These are phyloP conservation scores for Seira ritae DNA, from an alignment of 2,888 invertebrate species.

Conservation along the genomic window DNA sequence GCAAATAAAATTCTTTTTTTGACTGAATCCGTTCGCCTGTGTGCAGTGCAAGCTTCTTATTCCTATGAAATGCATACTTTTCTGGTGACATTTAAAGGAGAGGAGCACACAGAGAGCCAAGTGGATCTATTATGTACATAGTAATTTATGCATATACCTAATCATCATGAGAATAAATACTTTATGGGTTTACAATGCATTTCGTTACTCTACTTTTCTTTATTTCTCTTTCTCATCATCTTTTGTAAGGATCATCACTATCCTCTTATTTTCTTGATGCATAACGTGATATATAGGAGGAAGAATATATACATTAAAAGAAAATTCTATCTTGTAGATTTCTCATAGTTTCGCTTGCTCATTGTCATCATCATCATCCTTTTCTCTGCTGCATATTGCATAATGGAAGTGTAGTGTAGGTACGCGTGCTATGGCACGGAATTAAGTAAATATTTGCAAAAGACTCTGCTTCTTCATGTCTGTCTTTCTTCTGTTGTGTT, in stretches of 20 bases:
- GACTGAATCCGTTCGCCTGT: constrained; percentile 50
- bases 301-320: constrained; percentile 14
- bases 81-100: constrained; percentile 52
- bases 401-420: constrained; percentile 43
- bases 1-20: constrained; percentile 44
- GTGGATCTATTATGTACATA: constrained; percentile 57
- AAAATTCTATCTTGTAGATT: no score
- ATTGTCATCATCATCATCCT: constrained; percentile 44
- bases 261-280: not conserved
- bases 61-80: constrained; percentile 51
- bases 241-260: constrained; percentile 18
- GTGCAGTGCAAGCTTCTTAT: no score
- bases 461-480: constrained; percentile 37
- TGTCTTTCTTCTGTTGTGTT: constrained; percentile 39
- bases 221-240: constrained; percentile 23
- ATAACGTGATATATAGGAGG: not conserved
- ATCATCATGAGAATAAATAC: constrained; percentile 54
- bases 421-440: constrained; percentile 60
- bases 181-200: constrained; percentile 51
- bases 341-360: constrained; percentile 27
- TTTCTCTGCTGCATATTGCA: constrained; percentile 46
- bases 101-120: constrained; percentile 35
- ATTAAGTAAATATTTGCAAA: constrained; percentile 60
- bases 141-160: no score
- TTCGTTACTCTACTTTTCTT: constrained; percentile 38